Base-by-base conservation (phyloP, 2,888 invertebrate genomes). In the Nemotelus pantherinus region DNA sequence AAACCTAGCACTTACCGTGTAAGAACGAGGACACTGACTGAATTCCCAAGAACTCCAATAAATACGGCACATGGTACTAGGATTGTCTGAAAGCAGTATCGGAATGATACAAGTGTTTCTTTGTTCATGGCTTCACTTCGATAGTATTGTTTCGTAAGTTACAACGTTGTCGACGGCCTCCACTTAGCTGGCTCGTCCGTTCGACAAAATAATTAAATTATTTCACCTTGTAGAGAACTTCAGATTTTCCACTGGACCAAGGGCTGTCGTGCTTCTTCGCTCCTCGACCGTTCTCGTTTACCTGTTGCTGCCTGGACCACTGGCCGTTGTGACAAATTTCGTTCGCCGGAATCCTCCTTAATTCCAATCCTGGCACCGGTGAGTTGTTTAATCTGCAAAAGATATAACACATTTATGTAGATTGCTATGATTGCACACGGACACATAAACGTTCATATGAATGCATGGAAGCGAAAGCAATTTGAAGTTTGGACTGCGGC, bases 11-110 rank as follows among this genome's bases (percentile, higher is more conserved):
- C 83, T 85, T 86, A 89, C 90, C 90, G 88, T 83, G 90, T 89
- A 80, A 90, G 83, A 79, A 90, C 89, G 84, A 89, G 87, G 79
- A 90, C 88, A 81, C 89, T 89, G 80, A 89, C 85, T 77, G 88
- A 87, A 84, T 94, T 94, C 71, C 93, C 93, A 76, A 92, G 86
- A 77, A 93, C 89, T 79, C 94, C 94, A 78, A 93, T 88, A 80
- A 90, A 88, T 79, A 92, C 90, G 81, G 92, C 88, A 80, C 90
- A 88, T 74, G 92, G 92, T 78, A 92, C 90, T 77, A 92, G 85
- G 55, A 92, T 89, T 81, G 89, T 87, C 85, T 92, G 91, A 78
- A 91, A 86, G 88, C 89, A 89, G 82, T 89, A 89, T 77, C 89
- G 83, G 80, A 89, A 86, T 67, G 81, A 80, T 10, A 80, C 80